A percentile compares a stretch with the other conserved stretches of the same genome.
phyloP scores from a whole-genome alignment of 2,888 invertebrate genomes.

The Megastigmus dorsalis region DNA sequence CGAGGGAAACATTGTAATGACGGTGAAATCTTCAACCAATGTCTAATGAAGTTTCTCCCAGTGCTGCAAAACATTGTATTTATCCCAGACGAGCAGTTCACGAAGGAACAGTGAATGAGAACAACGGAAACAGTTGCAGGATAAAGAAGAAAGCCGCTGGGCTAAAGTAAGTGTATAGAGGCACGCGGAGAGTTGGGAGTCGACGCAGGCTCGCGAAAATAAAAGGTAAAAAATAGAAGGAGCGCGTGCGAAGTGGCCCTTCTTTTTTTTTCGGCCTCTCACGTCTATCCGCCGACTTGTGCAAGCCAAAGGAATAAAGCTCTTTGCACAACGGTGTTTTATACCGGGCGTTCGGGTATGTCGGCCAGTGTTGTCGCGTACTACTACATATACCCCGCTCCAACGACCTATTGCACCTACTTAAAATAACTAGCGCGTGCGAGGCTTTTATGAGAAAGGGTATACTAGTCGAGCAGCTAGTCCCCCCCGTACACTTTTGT shows the following conservation, averaged over 20 bases:
- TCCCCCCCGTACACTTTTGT: neutral
- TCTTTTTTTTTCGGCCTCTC: neutral
- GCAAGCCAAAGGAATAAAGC: constrained; percentile 6
- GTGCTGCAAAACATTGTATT: too few species aligned
- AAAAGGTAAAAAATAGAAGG: neutral
- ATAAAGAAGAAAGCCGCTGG: too few species aligned
- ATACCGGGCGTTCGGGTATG: neutral
- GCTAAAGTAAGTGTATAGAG: too few species aligned
- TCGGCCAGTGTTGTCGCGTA: constrained; percentile 5
- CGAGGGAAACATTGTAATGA: too few species aligned
- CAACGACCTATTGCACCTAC: neutral
- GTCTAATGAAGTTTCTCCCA: too few species aligned
- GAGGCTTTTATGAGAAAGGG: constrained; percentile 1
- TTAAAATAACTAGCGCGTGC: constrained; percentile 27
- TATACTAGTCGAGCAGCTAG: neutral
- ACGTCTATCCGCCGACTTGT: neutral
- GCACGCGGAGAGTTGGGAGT: too few species aligned
- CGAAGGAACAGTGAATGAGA: too few species aligned
- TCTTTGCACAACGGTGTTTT: constrained; percentile 23
- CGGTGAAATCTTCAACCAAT: too few species aligned
- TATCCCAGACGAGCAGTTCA: too few species aligned
- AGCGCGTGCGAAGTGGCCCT: too few species aligned
- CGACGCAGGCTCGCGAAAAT: neutral
- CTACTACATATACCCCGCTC: neutral
- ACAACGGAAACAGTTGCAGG: too few species aligned